These are phyloP conservation scores for Pedetes capensis DNA, from an alignment of 2,113 vertebrate genomes.

Conservation along the genomic window DNA sequence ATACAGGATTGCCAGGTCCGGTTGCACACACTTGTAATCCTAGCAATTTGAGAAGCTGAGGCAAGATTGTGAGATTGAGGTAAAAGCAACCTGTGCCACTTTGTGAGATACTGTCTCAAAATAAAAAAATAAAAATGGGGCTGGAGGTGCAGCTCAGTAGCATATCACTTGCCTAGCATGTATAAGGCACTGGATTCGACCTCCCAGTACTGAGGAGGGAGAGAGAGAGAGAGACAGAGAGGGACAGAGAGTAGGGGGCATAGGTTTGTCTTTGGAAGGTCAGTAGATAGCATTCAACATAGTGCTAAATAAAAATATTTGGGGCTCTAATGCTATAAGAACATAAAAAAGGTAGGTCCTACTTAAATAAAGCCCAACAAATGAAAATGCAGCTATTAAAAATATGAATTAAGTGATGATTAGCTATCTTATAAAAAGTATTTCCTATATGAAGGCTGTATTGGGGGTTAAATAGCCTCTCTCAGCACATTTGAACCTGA, in stretches of 20 bases:
- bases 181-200: too few relatives aligned
- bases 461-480: neutral
- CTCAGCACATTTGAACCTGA: neutral
- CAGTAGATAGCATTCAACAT: neutral
- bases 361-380: neutral
- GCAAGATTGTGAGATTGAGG: too few relatives aligned
- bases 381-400: neutral
- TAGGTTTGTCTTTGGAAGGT: neutral
- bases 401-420: neutral
- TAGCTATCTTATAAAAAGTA: neutral
- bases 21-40: neutral
- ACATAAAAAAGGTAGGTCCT: neutral
- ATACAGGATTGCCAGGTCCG: neutral
- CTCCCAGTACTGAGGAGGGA: too few relatives aligned
- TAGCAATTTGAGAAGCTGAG: too few relatives aligned
- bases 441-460: neutral
- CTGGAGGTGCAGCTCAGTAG: too few relatives aligned
- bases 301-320: neutral
- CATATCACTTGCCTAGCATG: too few relatives aligned
- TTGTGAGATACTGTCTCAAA: too few relatives aligned
- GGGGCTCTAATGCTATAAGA: neutral
- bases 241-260: too few relatives aligned
- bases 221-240: too few relatives aligned
- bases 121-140: too few relatives aligned
- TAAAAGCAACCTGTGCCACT: too few relatives aligned